Percentiles rank a stretch among this genome's conserved stretches.
Evolutionary conservation across 2,888 invertebrate species (phyloP).

Genomic region (Itoplectis maculator): DNA sequence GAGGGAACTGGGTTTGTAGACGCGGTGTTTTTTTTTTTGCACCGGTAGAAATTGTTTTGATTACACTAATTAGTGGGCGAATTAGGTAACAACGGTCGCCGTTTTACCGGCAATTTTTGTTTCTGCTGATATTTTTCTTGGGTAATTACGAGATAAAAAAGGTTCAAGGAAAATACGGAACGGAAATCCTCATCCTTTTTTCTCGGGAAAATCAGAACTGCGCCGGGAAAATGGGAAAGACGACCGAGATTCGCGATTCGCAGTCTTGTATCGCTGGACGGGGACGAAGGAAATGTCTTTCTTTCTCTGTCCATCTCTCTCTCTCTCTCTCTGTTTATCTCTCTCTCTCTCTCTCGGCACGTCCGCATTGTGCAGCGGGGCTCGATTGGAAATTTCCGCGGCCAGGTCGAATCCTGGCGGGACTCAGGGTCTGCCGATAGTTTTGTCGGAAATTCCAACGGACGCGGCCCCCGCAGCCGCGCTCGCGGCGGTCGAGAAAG

Average conservation of each 20-base stretch:
- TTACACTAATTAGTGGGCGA: no score
- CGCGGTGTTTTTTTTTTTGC: no score
- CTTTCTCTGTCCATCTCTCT: no score
- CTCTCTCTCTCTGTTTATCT: no score
- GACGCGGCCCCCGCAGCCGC: constrained; percentile 24
- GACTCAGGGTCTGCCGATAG: constrained; percentile 23
- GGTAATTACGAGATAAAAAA: not conserved
- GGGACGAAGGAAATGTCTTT: constrained; percentile 20
- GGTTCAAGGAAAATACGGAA: no score
- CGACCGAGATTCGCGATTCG: not conserved
- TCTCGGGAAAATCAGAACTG: not conserved
- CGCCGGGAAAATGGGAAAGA: not conserved
- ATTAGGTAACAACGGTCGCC: no score
- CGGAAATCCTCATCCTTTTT: not conserved
- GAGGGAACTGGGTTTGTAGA: no score
- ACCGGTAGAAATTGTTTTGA: no score
- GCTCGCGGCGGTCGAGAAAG: constrained; percentile 5
- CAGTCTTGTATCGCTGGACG: constrained; percentile 22
- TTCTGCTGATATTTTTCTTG: no score
- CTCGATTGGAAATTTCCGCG: constrained; percentile 42
- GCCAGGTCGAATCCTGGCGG: not conserved
- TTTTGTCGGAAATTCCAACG: constrained; percentile 51
- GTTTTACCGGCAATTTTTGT: no score
- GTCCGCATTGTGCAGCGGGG: constrained; percentile 14
- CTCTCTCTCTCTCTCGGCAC: not conserved